Conservation (phyloP, 2,113 vertebrate genomes). For the Labrus mixtus region DNA sequence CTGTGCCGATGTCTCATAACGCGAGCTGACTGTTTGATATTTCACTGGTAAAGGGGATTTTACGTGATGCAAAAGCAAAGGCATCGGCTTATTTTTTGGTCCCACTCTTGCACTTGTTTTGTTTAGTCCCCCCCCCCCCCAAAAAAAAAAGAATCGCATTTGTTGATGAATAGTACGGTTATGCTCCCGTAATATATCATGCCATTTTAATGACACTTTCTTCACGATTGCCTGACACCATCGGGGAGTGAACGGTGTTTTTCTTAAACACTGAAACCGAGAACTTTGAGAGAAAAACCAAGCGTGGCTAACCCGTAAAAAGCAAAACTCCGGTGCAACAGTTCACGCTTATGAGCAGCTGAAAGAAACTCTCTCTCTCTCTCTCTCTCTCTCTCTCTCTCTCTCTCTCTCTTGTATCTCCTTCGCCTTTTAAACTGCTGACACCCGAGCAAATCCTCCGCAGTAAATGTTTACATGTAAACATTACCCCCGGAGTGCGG, state of each 20-base stretch:
- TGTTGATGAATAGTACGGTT: neutral
- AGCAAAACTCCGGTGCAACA: conserved; percentile 49
- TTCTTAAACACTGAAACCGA: conserved; percentile 13
- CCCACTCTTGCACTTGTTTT: conserved; percentile 6
- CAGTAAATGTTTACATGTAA: conserved; percentile 64
- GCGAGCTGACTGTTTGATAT: neutral
- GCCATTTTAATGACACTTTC: neutral
- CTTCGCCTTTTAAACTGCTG: conserved; percentile 53
- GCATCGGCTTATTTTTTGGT: neutral
- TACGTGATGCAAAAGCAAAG: conserved; percentile 1
- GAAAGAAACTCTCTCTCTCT: conserved; percentile 15
- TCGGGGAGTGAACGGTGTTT: neutral
- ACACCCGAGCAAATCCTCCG: conserved; percentile 47
- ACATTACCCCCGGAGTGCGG: conserved; percentile 39
- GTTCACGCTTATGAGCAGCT: conserved; percentile 30
- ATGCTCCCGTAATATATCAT: neutral
- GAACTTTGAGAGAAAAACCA: conserved; percentile 36
- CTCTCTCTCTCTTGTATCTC: conserved; percentile 3
- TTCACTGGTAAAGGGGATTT: conserved; percentile 24
- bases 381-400: neutral
- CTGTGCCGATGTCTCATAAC: conserved; percentile 6
- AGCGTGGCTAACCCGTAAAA: neutral
- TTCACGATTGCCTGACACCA: neutral
- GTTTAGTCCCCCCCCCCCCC: no score
- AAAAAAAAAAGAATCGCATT: neutral